Conservation (phyloP, 2,113 vertebrate genomes). For the Electrona antarctica region DNA sequence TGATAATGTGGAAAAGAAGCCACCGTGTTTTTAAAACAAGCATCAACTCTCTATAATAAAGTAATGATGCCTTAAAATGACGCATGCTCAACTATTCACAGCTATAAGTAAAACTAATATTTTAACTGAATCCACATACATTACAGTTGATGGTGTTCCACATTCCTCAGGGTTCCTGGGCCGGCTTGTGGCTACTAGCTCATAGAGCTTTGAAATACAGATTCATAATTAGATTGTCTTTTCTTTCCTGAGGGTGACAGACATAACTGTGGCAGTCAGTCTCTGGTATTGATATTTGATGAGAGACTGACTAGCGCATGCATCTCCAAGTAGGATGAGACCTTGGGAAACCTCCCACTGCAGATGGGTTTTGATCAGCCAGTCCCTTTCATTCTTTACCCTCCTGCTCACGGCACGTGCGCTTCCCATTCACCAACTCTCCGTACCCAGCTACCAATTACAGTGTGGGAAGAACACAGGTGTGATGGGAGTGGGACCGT, state of each 20-base stretch:
- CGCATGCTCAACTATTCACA: too few relatives aligned
- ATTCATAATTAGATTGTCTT: slow-evolving; percentile 51
- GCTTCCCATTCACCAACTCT: slow-evolving; percentile 42
- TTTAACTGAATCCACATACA: too few relatives aligned
- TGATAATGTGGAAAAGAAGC: too few relatives aligned
- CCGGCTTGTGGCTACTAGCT: slow-evolving; percentile 15
- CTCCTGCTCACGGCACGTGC: slow-evolving; percentile 11
- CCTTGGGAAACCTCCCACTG: slow-evolving; percentile 51
- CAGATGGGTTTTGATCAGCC: slow-evolving; percentile 66
- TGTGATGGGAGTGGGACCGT: slow-evolving; percentile 16
- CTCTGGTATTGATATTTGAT: slow-evolving; percentile 30
- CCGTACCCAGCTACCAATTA: slow-evolving; percentile 67
- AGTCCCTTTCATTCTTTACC: slow-evolving; percentile 74
- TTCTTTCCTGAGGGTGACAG: slow-evolving; percentile 47
- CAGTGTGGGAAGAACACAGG: slow-evolving; percentile 10
- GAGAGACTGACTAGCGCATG: slow-evolving; percentile 57
- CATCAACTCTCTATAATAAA: too few relatives aligned
- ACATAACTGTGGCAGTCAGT: slow-evolving; percentile 5
- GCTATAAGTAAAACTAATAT: too few relatives aligned
- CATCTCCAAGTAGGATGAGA: slow-evolving; percentile 34
- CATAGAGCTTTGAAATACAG: slow-evolving; percentile 21
- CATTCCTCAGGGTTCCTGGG: slow-evolving; percentile 15
- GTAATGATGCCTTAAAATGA: too few relatives aligned
- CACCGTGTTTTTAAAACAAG: too few relatives aligned
- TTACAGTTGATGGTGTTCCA: slow-evolving; percentile 21